phyloP scores from a whole-genome alignment of 2,113 vertebrate species.

The Psophia crepitans region DNA sequence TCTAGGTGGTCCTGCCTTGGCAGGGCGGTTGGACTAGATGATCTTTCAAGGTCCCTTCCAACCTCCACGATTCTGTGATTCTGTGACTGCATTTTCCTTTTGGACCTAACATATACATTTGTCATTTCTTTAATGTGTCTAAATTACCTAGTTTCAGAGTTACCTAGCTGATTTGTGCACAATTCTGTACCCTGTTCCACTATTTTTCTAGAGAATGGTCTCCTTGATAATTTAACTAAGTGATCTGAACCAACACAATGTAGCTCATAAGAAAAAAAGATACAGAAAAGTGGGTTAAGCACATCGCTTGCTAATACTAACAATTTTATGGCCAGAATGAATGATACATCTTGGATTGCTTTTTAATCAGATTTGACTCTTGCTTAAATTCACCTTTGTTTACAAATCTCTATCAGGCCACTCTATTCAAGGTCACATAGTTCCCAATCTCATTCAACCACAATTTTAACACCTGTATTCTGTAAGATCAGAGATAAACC shows the following conservation, averaged over 20 bases:
- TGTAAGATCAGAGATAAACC: not conserved
- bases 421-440: not conserved
- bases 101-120: not conserved
- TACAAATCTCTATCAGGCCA: not conserved
- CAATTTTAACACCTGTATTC: not conserved
- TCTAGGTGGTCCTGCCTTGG: no score
- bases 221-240: not conserved
- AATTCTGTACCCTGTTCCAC: not conserved
- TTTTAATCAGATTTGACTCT: not conserved
- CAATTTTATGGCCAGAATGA: not conserved
- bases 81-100: not conserved
- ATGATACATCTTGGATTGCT: not conserved
- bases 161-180: not conserved
- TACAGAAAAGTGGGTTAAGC: not conserved
- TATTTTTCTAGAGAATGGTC: not conserved
- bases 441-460: not conserved
- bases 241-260: fast-evolving
- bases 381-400: not conserved
- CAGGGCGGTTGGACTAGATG: no score
- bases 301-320: not conserved
- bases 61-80: no score
- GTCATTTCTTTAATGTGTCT: not conserved
- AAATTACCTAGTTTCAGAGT: not conserved
- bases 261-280: not conserved
- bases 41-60: no score